A percentile compares a stretch with the other conserved stretches of the same genome.
Conservation (phyloP, 2,797 vertebrate genomes). For the Enteromius anoplus region DNA sequence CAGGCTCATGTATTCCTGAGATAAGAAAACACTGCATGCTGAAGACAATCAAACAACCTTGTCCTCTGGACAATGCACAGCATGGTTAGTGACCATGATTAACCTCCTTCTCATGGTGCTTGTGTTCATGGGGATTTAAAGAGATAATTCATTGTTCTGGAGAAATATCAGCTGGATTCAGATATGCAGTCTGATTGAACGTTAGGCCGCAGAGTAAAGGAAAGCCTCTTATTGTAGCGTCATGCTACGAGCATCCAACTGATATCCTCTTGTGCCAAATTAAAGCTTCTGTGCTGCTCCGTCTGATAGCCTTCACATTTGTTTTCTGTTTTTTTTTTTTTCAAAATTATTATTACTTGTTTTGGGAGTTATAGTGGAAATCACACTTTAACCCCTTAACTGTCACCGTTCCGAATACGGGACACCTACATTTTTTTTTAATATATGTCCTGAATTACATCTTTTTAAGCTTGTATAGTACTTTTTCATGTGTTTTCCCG, state of each 20-base stretch:
- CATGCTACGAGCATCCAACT: conserved; percentile 31
- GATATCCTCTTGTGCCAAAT: conserved; percentile 38
- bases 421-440: no score
- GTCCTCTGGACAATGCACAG: conserved; percentile 40
- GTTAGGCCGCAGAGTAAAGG: conserved; percentile 1
- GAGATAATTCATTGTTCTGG: conserved; percentile 44
- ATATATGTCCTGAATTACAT: no score
- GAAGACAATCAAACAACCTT: conserved; percentile 42
- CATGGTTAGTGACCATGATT: conserved; percentile 29
- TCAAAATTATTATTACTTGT: conserved; percentile 13
- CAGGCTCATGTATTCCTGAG: conserved; percentile 43
- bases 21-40: conserved; percentile 42
- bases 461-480: no score
- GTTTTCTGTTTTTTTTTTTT: neutral
- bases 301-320: neutral
- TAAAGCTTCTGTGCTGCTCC: conserved; percentile 1
- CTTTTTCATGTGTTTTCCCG: no score
- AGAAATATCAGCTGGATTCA: conserved; percentile 43
- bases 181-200: conserved; percentile 34
- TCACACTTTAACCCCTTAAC: no score
- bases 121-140: conserved; percentile 46
- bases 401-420: no score
- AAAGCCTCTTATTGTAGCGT: conserved; percentile 40
- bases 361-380: neutral
- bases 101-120: conserved; percentile 36